phyloP scores from a whole-genome alignment of 2,797 vertebrate genomes.

The Anisognathus igniventris region DNA sequence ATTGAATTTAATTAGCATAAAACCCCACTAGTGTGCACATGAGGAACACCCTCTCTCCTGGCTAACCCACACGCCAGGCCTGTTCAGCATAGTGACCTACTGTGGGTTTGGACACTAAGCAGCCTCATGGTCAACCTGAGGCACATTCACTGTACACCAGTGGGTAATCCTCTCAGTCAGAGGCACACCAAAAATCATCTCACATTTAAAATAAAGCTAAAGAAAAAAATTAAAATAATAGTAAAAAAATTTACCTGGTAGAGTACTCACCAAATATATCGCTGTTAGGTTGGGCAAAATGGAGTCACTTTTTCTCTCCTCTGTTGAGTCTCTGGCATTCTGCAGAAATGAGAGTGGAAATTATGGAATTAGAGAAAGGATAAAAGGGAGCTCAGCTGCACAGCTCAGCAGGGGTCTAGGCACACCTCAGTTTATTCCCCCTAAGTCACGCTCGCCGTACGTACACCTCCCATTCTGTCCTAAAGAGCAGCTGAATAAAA shows the following conservation, averaged over 20 bases:
- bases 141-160: not conserved
- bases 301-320: not conserved
- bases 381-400: not conserved
- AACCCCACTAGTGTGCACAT: not conserved
- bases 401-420: not conserved
- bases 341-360: not conserved
- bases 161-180: not conserved
- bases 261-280: not conserved
- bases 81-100: not conserved
- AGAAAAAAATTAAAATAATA: not conserved
- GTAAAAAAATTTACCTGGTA: not conserved
- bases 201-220: not conserved
- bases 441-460: rapidly evolving
- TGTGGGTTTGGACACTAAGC: not conserved
- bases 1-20: not conserved
- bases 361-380: not conserved
- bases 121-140: not conserved
- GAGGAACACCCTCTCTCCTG: not conserved
- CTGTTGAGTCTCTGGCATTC: not conserved
- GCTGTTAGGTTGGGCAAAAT: not conserved
- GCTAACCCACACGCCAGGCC: not conserved
- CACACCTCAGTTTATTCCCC: not conserved
- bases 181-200: not conserved
- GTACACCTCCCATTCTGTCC: not conserved
- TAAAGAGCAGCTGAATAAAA: not conserved